A percentile compares a stretch with the other conserved stretches of the same genome.
These are phyloP conservation scores for Brachyalestes nurse DNA, from an alignment of 2,797 vertebrate genomes.

Conservation along the genomic window DNA sequence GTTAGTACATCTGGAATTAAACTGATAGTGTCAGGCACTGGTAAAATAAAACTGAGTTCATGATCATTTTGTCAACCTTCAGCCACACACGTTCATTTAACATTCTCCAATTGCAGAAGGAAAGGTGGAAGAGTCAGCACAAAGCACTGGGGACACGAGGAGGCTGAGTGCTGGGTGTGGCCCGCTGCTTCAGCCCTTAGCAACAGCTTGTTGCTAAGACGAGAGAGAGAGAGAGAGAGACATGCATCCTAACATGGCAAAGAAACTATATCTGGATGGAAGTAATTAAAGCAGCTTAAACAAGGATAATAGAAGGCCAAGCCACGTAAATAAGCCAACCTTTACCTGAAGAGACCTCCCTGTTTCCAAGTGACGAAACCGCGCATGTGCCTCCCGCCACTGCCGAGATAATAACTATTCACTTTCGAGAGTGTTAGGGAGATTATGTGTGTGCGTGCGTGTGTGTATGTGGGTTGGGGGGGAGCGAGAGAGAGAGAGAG, in stretches of 20 bases:
- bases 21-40: neutral
- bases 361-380: constrained; percentile 24
- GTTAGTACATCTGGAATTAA: too few relatives aligned
- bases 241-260: constrained; percentile 51
- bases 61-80: neutral
- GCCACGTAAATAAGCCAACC: neutral
- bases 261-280: constrained; percentile 38
- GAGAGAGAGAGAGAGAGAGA: constrained; percentile 42
- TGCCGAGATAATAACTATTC: constrained; percentile 38
- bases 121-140: constrained; percentile 32
- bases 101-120: constrained; percentile 20
- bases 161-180: constrained; percentile 41
- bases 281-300: constrained; percentile 14
- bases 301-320: neutral
- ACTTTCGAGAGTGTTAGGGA: neutral
- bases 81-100: constrained; percentile 16
- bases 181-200: constrained; percentile 57
- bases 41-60: constrained; percentile 7
- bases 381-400: constrained; percentile 11
- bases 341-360: constrained; percentile 48
- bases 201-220: constrained; percentile 64
- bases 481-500: constrained; percentile 10
- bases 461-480: neutral
- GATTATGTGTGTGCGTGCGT: neutral
- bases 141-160: constrained; percentile 41